phyloP scores from a whole-genome alignment of 53 echinoderm and acorn worm genomes.

The Astropecten irregularis region DNA sequence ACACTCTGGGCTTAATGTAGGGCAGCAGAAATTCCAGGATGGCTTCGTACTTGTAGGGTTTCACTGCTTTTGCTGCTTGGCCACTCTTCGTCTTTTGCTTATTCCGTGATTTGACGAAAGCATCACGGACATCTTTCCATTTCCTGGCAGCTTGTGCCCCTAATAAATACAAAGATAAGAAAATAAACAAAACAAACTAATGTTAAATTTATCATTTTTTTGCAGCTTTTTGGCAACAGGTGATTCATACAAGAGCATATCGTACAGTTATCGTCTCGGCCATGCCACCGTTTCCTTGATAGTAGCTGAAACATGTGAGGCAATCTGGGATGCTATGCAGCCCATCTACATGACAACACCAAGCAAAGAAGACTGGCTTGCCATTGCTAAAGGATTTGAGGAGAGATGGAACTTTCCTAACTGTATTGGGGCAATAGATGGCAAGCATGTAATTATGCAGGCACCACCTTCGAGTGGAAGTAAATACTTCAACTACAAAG shows the following conservation, averaged over 20 bases:
- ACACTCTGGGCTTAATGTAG: constrained; percentile 5
- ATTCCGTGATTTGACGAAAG: constrained; percentile 18
- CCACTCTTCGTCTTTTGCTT: constrained; percentile 29
- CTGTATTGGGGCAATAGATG: constrained; percentile 62
- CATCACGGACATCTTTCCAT: too few relatives aligned
- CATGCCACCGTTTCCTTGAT: background rate
- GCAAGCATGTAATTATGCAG: constrained; percentile 46
- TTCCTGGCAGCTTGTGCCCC: constrained; percentile 26
- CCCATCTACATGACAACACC: constrained; percentile 20
- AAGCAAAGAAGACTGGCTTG: background rate
- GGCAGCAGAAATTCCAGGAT: constrained; percentile 41
- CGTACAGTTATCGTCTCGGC: constrained; percentile 7
- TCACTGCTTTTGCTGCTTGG: constrained; percentile 6
- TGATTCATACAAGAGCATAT: constrained; percentile 8
- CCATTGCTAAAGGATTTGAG: background rate
- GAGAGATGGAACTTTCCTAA: constrained; percentile 52
- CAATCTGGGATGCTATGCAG: constrained; percentile 12
- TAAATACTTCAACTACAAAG: constrained; percentile 39
- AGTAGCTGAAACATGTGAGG: constrained; percentile 6
- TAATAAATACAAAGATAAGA: background rate
- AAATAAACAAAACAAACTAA: background rate
- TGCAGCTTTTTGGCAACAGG: constrained; percentile 3
- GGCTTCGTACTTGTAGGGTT: constrained; percentile 33
- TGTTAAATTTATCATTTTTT: background rate
- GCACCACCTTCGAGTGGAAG: constrained; percentile 26